phyloP scores from a whole-genome alignment of 2,797 vertebrate genomes.

The Octomys mimax region DNA sequence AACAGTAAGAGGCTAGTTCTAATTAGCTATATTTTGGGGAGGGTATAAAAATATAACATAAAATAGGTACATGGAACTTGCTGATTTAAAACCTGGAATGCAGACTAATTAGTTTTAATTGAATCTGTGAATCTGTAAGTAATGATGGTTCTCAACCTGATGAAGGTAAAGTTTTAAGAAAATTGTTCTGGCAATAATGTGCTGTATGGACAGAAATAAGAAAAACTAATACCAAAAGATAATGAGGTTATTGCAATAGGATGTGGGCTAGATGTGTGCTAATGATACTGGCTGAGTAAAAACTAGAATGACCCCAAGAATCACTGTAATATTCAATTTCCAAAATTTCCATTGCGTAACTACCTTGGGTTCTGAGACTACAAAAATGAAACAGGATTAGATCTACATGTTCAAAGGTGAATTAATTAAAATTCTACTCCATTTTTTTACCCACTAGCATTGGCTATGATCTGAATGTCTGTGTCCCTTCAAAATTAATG shows the following conservation, averaged over 20 bases:
- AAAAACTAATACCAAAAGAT: not conserved
- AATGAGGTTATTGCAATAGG: not conserved
- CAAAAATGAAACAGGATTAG: not conserved
- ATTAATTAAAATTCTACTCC: not conserved
- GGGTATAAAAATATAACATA: not conserved
- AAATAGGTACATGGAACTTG: not conserved
- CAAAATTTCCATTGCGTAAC: not conserved
- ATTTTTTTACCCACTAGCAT: not conserved
- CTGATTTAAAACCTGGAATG: constrained; percentile 21
- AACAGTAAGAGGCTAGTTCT: not conserved
- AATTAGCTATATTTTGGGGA: not conserved
- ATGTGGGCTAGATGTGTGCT: not conserved
- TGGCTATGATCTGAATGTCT: not conserved
- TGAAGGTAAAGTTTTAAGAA: constrained; percentile 23
- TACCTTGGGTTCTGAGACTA: not conserved
- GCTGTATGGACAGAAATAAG: not conserved
- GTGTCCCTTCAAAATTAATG: not conserved
- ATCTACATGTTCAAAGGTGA: not conserved
- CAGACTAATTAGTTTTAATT: constrained; percentile 12
- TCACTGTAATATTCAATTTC: not conserved
- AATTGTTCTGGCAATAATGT: not conserved
- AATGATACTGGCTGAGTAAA: not conserved
- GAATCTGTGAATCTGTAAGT: constrained; percentile 12
- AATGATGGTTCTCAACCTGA: not conserved
- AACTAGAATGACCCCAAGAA: not conserved